phyloP scores from a whole-genome alignment of 1,140 invertebrate genomes.

The Plectrocnemia conspersa region DNA sequence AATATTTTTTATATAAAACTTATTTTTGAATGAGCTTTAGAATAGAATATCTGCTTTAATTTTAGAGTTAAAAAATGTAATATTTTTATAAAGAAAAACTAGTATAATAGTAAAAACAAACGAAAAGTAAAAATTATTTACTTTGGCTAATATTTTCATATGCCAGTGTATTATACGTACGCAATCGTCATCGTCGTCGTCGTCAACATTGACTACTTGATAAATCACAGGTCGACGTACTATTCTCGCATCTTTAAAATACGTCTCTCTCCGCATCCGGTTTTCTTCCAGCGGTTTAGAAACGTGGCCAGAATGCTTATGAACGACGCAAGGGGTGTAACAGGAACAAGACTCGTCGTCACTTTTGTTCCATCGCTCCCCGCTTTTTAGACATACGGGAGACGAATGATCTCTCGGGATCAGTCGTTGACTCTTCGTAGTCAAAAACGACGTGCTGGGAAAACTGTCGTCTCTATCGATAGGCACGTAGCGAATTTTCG shows the following conservation, averaged over 20 bases:
- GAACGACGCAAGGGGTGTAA: not conserved
- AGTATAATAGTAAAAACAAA: not conserved
- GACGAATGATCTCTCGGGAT: constrained; percentile 1
- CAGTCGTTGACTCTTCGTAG: not conserved
- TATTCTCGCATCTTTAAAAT: not conserved
- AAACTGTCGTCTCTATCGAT: constrained; percentile 17
- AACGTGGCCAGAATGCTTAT: not conserved
- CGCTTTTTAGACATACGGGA: not conserved
- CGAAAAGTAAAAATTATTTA: not conserved
- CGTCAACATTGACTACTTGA: not conserved
- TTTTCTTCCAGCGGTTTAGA: not conserved
- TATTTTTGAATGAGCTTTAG: not conserved
- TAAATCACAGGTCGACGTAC: not conserved
- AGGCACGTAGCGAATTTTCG: constrained; percentile 22
- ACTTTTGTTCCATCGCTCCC: not conserved
- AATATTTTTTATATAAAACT: not conserved
- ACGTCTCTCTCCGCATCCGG: not conserved
- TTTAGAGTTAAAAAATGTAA: not conserved
- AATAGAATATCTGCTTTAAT: not conserved
- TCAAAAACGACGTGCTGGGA: constrained; percentile 22
- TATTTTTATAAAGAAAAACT: not conserved
- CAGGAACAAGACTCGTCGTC: not conserved
- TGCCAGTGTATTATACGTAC: not conserved
- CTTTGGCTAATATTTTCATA: not conserved
- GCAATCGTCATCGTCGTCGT: constrained; percentile 10